phyloP scores from a whole-genome alignment of 2,797 vertebrate species.

The Hippoglossus hippoglossus region DNA sequence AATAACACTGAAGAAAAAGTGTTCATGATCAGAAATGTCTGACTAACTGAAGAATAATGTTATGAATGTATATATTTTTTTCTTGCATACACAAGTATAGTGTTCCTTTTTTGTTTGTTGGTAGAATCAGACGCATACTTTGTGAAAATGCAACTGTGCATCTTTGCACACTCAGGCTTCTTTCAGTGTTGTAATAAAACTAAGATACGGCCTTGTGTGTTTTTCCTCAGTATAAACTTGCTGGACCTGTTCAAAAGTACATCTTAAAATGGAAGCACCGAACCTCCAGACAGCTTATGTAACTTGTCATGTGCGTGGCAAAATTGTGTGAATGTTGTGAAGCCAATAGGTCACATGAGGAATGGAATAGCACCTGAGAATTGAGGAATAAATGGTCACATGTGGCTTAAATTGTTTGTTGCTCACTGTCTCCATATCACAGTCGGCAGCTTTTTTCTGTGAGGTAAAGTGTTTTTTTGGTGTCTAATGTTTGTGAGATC shows the following conservation, averaged over 20 bases:
- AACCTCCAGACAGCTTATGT: slow-evolving; percentile 1
- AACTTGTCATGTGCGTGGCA: no score
- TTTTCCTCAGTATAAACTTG: neutral
- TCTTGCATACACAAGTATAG: neutral
- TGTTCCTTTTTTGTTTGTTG: neutral
- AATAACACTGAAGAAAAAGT: slow-evolving; percentile 15
- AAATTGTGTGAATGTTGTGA: neutral
- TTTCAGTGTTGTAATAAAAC: slow-evolving; percentile 56
- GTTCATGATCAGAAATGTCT: neutral
- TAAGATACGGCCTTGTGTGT: slow-evolving; percentile 19
- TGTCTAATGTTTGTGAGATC: no score
- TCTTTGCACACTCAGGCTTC: slow-evolving; percentile 18
- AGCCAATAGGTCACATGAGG: neutral
- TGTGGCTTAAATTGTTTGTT: no score
- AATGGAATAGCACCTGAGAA: neutral
- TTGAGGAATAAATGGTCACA: no score
- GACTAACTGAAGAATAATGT: slow-evolving; percentile 3
- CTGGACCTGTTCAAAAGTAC: neutral
- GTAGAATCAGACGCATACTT: neutral
- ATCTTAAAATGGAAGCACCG: neutral
- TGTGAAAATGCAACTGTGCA: slow-evolving; percentile 26
- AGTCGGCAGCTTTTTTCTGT: no score
- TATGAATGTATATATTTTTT: slow-evolving; percentile 32
- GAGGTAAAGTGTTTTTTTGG: no score
- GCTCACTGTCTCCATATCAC: no score